Conservation (phyloP, 2,888 invertebrate genomes). For the Cancer borealis region DNA sequence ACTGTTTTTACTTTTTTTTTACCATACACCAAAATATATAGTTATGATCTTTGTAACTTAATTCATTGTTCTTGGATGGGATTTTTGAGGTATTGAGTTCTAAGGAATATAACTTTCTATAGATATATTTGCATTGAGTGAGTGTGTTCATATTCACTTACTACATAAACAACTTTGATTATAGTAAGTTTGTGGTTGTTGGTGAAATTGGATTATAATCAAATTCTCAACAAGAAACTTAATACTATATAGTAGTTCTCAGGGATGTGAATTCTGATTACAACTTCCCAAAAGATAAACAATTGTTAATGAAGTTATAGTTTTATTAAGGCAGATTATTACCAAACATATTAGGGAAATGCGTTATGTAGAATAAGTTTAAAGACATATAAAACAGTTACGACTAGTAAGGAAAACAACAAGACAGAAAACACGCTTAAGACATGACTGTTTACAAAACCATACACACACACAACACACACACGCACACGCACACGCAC, state of each 20-base stretch:
- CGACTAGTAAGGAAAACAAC: not conserved
- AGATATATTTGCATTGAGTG: not conserved
- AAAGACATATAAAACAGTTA: not conserved
- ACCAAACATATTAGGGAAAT: not conserved
- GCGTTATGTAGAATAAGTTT: not conserved
- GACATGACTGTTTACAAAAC: too few relatives aligned
- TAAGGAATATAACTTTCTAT: not conserved
- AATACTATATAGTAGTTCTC: not conserved
- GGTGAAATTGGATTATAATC: not conserved
- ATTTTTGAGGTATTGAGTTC: not conserved
- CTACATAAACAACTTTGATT: not conserved
- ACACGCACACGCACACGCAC: conserved; percentile 32
- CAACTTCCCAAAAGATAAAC: not conserved
- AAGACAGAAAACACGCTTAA: not conserved
- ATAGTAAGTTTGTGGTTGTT: not conserved
- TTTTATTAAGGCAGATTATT: not conserved
- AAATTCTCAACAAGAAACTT: not conserved
- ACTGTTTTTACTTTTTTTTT: not conserved
- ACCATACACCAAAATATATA: not conserved
- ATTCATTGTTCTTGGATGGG: not conserved
- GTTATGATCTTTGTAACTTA: not conserved
- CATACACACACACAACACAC: not conserved
- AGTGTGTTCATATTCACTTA: not conserved
- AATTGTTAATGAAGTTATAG: not conserved
- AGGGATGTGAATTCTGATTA: not conserved